Evolutionary conservation across 2,888 invertebrate species (phyloP), one percentile per base, ranked within the genome.

Genomic region (Dione juno): DNA sequence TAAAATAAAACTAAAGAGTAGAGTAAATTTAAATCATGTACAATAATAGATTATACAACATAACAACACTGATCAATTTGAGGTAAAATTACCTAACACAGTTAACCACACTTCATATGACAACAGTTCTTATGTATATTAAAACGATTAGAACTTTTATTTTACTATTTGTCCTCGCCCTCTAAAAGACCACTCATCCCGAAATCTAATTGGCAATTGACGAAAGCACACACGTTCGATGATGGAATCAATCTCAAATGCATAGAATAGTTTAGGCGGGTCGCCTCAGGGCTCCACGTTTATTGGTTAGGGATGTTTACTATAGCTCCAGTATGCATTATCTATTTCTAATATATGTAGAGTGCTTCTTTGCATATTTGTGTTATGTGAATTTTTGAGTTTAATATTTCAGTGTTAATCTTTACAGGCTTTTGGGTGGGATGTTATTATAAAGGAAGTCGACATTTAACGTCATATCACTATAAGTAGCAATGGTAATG

Each of bases 181-280:
- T 50, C 64, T 54, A 66, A 66, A 69, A 58, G 50, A 69, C 21
- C 41, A 59, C 48, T 52, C 69, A 69, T 69, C 66, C 54, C 50
- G n/a, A 67, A 64, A 43, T 48, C 28, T 74, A 75, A 74, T 75
- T 74, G 75, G 69, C 75, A 76, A 74, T 76, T 67, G 71, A 57
- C 73, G 57, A 74, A 73, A 66, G 69, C 69, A 71, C 70, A 71
- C 71, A 73, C 67, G 59, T 66, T 66, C 70, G 73, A 70, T 83
- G 82, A 87, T 85, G 81, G 84, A 85, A 86, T 88, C 86, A 87
- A 89, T 89, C 86, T 84, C 82, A 81, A 87, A 89, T 89, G 89
- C 89, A 89, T 88, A 85, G 88, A 89, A 85, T 84, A 85, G 83
- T 84, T 85, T 81, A 84, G 80, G 77, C 78, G 67, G 59, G 67